Percentiles rank a stretch among this genome's conserved stretches.
Evolutionary conservation across 1,140 invertebrate species (phyloP).

Genomic region (Lithobius niger): DNA sequence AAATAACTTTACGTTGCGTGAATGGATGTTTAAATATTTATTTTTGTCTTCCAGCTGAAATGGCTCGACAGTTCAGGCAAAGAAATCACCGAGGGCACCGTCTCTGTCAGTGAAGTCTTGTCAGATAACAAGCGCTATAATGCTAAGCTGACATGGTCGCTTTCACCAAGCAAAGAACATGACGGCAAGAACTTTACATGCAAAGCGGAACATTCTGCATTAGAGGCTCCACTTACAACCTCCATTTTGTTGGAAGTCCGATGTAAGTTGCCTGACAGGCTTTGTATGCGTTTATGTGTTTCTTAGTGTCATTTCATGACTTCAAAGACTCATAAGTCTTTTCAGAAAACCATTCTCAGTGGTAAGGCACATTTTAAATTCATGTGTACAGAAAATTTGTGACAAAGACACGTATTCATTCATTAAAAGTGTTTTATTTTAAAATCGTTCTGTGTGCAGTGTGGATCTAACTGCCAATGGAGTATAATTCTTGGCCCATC

Average conservation of each 20-base stretch:
- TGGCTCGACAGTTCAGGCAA: conserved; percentile 76
- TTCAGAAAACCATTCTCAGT: too few relatives aligned
- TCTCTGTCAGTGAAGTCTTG: conserved; percentile 26
- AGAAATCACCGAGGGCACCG: conserved; percentile 56
- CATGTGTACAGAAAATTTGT: too few relatives aligned
- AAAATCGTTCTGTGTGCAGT: too few relatives aligned
- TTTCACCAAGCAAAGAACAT: conserved; percentile 69
- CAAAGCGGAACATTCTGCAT: conserved; percentile 34
- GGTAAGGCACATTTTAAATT: too few relatives aligned
- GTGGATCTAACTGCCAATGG: too few relatives aligned
- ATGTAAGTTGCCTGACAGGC: conserved; percentile 24
- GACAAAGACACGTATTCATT: too few relatives aligned
- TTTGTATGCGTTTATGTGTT: neutral
- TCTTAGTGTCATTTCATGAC: conserved; percentile 1
- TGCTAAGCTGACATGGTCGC: conserved; percentile 65
- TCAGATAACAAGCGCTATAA: conserved; percentile 63
- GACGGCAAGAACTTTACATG: conserved; percentile 84
- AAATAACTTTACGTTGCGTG: too few relatives aligned
- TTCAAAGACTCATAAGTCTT: too few relatives aligned
- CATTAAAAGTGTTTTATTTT: too few relatives aligned
- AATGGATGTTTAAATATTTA: conserved; percentile 21
- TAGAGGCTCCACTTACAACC: conserved; percentile 22
- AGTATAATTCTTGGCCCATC: too few relatives aligned
- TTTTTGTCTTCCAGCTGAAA: conserved; percentile 51
- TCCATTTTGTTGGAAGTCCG: conserved; percentile 29